Base-by-base conservation (phyloP, 2,888 invertebrate genomes). In the Pachydiplax longipennis region DNA sequence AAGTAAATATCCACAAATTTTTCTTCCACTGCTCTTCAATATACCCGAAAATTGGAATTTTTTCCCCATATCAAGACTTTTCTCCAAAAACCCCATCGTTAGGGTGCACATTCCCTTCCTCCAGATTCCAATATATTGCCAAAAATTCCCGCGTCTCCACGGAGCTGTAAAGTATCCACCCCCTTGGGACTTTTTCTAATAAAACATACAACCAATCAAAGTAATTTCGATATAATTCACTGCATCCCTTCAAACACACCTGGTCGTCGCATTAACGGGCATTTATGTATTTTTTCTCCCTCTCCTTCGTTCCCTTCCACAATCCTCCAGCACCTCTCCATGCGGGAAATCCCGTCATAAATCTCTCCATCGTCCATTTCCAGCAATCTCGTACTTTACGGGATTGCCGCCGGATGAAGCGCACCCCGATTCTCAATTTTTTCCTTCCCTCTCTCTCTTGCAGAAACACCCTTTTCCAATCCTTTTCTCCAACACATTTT, bases 371-470 rank as follows among this genome's bases (percentile, higher is more conserved):
- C 87, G 87, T 61, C 87, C 87, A 87, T 87, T 87, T 65, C 37
- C 87, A 73, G 61, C 87, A 87, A 87, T 87, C 87, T 65, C 87
- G 87, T 61, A 65, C 87, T 87, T 87, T 87, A 87, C 87, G 65
- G 87, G 87, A 87, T 87, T 87, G 87, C 87, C 58, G 87, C 87
- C 73, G 73, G 22, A 58, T 58, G 87, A 61, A 87, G 87, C 83
- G 31, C 83, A 53, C 53, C 18, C 53, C 31, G 53, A 83, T 53
- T 31, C 44, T 82, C 44, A 40, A 48, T n/a, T 81, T 40, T 44
- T 44, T 40, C 44, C 22, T 44, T 44, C 73, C 4, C 31, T 10
- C 44, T 37, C 40, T 44, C 40, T 18, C 81, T 18, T 18, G 18
- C 81, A 81, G n/a, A 44, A 48, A n/a, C 48, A n/a, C 83, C 31